phyloP scores from a whole-genome alignment of 2,113 vertebrate genomes.

The Symphodus melops region DNA sequence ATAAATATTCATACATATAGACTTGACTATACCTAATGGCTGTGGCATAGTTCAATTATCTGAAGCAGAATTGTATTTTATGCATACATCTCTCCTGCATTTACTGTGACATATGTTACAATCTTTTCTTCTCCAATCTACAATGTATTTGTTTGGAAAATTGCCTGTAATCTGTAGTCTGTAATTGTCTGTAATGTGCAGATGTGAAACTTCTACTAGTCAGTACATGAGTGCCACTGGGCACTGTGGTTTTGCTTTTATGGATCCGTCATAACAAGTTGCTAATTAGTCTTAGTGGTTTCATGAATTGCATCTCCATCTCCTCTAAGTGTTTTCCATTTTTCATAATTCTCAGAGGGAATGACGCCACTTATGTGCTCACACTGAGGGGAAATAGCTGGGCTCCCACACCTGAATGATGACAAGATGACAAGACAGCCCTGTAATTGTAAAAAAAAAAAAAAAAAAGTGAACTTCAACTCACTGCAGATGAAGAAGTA shows the following conservation, averaged over 20 bases:
- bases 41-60: conserved; percentile 2
- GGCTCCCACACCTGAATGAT: too few relatives aligned
- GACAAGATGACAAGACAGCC: too few relatives aligned
- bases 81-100: background rate
- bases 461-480: conserved; percentile 36
- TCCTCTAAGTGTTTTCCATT: background rate
- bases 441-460: background rate
- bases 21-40: conserved; percentile 2
- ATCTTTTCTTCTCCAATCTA: too few relatives aligned
- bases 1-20: too few relatives aligned
- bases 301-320: background rate
- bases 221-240: background rate
- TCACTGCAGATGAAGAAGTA: conserved; percentile 85
- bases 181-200: background rate
- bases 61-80: background rate
- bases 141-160: background rate
- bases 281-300: background rate
- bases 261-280: background rate
- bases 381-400: background rate
- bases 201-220: background rate
- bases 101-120: background rate
- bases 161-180: too few relatives aligned
- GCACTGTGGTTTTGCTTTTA: background rate
- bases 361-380: background rate
- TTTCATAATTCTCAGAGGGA: background rate